These are phyloP conservation scores for Aphelinus atriplicis DNA, from an alignment of 1,140 invertebrate species.

Conservation along the genomic window DNA sequence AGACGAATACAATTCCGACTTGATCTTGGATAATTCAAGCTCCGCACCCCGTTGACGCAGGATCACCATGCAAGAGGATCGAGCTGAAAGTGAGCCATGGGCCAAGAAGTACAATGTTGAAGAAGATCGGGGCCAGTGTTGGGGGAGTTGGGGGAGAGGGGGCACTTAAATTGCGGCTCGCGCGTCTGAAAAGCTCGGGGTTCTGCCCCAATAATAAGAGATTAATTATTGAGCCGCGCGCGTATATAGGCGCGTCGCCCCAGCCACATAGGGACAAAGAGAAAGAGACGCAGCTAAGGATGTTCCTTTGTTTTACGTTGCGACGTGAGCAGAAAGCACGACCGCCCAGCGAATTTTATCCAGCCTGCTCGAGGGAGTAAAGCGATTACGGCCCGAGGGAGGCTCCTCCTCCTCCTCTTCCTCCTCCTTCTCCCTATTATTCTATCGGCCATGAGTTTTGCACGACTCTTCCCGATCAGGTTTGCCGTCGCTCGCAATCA, in stretches of 20 bases:
- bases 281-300: constrained; percentile 28
- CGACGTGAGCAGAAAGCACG: constrained; percentile 66
- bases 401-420: background rate
- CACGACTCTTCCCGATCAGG: no score
- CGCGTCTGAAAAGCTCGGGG: constrained; percentile 63
- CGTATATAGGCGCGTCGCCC: constrained; percentile 31
- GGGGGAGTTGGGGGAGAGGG: background rate
- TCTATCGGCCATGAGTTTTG: constrained; percentile 3
- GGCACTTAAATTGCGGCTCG: constrained; percentile 62
- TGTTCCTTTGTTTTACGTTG: constrained; percentile 65
- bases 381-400: constrained; percentile 24
- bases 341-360: constrained; percentile 23
- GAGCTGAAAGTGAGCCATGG: no score
- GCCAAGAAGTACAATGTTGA: no score
- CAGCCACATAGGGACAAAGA: background rate
- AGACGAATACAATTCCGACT: no score
- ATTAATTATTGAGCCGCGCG: constrained; percentile 63
- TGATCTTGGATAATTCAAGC: no score
- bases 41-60: no score
- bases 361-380: constrained; percentile 29
- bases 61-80: no score
- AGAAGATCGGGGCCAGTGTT: no score
- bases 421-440: constrained; percentile 12
- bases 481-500: no score
- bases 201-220: constrained; percentile 61